Evolutionary conservation across 2,113 vertebrate genomes (phyloP).

Genomic region (Burhinus oedicnemus): DNA sequence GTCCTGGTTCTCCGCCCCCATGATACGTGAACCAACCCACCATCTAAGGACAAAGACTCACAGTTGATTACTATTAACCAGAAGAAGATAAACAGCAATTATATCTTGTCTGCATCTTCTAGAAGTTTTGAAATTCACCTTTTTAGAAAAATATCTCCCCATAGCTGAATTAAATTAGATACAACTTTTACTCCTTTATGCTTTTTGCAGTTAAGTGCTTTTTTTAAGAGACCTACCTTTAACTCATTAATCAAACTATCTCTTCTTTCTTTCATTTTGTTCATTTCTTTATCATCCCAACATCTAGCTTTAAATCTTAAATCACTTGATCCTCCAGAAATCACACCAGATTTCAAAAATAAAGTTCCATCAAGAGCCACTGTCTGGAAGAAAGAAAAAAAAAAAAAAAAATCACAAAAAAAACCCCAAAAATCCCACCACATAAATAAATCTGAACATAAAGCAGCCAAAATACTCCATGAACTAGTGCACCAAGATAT

Average conservation of each 20-base stretch:
- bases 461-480: not conserved
- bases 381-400: constrained; percentile 74
- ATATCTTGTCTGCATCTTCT: not conserved
- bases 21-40: not conserved
- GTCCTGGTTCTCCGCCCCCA: not conserved
- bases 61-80: not conserved
- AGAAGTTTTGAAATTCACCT: not conserved
- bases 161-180: not conserved
- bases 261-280: constrained; percentile 82
- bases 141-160: not conserved
- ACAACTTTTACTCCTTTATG: not conserved
- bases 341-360: constrained; percentile 92
- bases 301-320: constrained; percentile 85
- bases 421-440: not conserved
- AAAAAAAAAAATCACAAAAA: not conserved
- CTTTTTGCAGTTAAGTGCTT: not conserved
- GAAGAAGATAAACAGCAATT: not conserved
- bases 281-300: constrained; percentile 93
- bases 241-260: constrained; percentile 81
- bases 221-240: constrained; percentile 75
- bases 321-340: constrained; percentile 91
- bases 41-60: not conserved
- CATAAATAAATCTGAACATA: not conserved
- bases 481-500: not conserved
- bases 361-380: constrained; percentile 94